A percentile compares a stretch with the other conserved stretches of the same genome.
Evolutionary conservation across 1,140 invertebrate genomes (phyloP).

Genomic region (Trachymyrmex septentrionalis): DNA sequence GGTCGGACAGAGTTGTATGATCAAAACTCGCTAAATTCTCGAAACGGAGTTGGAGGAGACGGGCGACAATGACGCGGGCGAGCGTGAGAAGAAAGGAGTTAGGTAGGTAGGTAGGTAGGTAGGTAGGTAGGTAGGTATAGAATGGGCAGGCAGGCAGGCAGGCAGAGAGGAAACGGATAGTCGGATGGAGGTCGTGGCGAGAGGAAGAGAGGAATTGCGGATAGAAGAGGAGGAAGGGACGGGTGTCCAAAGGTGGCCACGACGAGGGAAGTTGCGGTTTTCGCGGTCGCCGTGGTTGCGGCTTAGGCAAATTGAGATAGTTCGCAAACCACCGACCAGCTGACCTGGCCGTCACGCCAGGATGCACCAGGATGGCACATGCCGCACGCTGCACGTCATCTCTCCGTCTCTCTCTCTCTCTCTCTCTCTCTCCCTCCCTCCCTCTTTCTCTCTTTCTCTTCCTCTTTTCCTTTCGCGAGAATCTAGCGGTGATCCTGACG

Average conservation of each 20-base stretch:
- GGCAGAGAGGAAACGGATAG: slow-evolving; percentile 49
- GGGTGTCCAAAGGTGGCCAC: slow-evolving; percentile 79
- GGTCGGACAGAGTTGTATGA: slow-evolving; percentile 53
- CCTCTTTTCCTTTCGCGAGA: background rate
- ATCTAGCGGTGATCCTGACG: background rate
- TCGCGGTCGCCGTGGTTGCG: slow-evolving; percentile 84
- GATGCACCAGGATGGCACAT: slow-evolving; percentile 62
- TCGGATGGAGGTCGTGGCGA: slow-evolving; percentile 43
- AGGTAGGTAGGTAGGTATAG: background rate
- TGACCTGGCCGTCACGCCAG: slow-evolving; percentile 80
- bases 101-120: slow-evolving; percentile 3
- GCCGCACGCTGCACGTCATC: slow-evolving; percentile 3
- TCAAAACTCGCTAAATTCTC: slow-evolving; percentile 64
- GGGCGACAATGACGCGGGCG: slow-evolving; percentile 25
- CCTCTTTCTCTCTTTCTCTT: too few species aligned
- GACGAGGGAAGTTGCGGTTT: slow-evolving; percentile 84
- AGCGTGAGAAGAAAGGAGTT: slow-evolving; percentile 60
- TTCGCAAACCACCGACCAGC: slow-evolving; percentile 85
- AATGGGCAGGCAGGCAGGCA: background rate
- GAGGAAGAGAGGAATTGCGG: slow-evolving; percentile 67
- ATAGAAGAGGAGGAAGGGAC: slow-evolving; percentile 69
- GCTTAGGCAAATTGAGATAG: slow-evolving; percentile 87
- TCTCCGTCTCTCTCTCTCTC: too few species aligned
- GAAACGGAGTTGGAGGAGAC: slow-evolving; percentile 39
- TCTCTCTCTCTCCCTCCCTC: too few species aligned